Base-by-base conservation (phyloP, 2,888 invertebrate genomes). In the Dynastes maya region DNA sequence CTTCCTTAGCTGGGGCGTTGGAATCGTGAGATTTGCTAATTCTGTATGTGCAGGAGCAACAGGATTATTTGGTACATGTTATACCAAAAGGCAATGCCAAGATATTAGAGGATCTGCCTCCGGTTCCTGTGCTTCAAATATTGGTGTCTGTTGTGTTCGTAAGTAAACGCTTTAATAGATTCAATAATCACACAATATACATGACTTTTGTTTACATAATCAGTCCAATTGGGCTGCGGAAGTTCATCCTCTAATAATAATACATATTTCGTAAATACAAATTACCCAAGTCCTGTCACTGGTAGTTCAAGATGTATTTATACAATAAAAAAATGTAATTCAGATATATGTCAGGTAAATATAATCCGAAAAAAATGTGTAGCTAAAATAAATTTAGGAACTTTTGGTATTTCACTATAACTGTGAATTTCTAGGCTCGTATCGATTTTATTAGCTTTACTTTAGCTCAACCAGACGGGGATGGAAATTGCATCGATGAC, bases 141-240 rank as follows among this genome's bases (percentile, higher is more conserved):
- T 94, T 84, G 96, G 96, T 1, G 91, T 94, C 76, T 97, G 96
- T 86, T 97, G 97, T 85, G 91, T 95, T 78, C 93, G 96, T 96
- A 89, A 92, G 92, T 90, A 81, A 22, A 9, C 16, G 8, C n/a
- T 55, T 55, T 11, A 29, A 55, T 27, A 68, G 13, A 8, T 51
- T 22, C 5, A 68, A 49, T 2, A 67, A 4, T 16, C 9, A 37
- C 4, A 1, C 5, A 37, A 37, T 37, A 5, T 37, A 16, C 6
- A 45, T 11, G 13, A 16, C 16, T 67, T 68, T 58, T 13, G 2
- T 49, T 27, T n/a, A 4, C 16, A 63, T 0, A 40, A 87, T 51
- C 85, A 96, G 96, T 95, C 84, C 91, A 93, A 82, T 91, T 92
- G 83, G 90, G 92, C 0, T 96, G 96, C 82, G 95, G 95, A 1